Evolutionary conservation across 2,888 invertebrate species (phyloP).

Genomic region (Hemithea aestivaria): DNA sequence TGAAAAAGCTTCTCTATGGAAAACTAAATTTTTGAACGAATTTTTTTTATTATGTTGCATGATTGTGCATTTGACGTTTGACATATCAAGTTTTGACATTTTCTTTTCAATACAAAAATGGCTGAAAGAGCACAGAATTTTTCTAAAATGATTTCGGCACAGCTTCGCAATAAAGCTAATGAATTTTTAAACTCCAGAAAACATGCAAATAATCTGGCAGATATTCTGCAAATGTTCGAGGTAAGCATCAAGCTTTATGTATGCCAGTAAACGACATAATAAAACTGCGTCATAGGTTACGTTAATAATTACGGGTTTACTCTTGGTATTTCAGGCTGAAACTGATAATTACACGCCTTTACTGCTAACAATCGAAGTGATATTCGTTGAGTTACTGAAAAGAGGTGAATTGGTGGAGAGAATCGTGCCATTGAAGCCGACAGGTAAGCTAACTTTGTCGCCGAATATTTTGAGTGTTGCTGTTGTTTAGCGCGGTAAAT

Average conservation of each 20-base stretch:
- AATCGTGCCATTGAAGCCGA: slow-evolving; percentile 78
- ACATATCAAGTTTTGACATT: slow-evolving; percentile 12
- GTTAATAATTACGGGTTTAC: slow-evolving; percentile 36
- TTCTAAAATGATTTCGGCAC: slow-evolving; percentile 81
- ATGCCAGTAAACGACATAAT: slow-evolving; percentile 2
- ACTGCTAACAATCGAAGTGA: slow-evolving; percentile 84
- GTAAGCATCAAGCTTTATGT: slow-evolving; percentile 47
- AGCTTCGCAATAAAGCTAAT: slow-evolving; percentile 83
- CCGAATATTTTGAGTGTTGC: slow-evolving; percentile 23
- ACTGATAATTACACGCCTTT: slow-evolving; percentile 76
- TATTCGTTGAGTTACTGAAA: slow-evolving; percentile 84
- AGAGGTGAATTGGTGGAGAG: slow-evolving; percentile 82
- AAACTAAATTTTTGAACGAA: slow-evolving; percentile 7
- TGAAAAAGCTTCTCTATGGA: too few relatives aligned
- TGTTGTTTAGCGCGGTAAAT: slow-evolving; percentile 33
- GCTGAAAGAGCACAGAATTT: slow-evolving; percentile 63
- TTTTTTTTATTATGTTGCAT: slow-evolving; percentile 14
- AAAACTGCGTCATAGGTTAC: slow-evolving; percentile 55
- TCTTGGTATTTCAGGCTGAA: slow-evolving; percentile 57
- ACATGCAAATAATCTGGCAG: slow-evolving; percentile 82
- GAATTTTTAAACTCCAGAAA: slow-evolving; percentile 83
- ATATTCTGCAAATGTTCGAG: slow-evolving; percentile 84
- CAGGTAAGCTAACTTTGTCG: slow-evolving; percentile 52
- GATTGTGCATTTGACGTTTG: slow-evolving; percentile 9
- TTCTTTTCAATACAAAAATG: slow-evolving; percentile 62